Base-by-base conservation (phyloP, 2,797 vertebrate genomes). In the Sebastes goodei region DNA sequence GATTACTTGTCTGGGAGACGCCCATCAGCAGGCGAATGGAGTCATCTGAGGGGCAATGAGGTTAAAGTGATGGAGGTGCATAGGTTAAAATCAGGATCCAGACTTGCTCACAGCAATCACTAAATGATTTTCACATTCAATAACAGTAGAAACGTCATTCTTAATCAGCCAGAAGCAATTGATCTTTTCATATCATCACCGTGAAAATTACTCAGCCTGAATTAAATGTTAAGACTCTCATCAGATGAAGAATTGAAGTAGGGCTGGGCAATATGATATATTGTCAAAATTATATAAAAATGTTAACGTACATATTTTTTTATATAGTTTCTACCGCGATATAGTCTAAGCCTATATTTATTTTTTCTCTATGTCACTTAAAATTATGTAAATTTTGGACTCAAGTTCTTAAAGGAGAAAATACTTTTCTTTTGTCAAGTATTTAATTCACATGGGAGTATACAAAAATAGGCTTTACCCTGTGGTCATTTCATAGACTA, bases 1-100 rank as follows among this genome's bases (percentile, higher is more conserved):
- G 72, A 94, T 93, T 85, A 89, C 63, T 70, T 23, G 66, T 78
- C 82, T 77, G 53, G 70, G 78, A 87, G 66, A 87, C 35, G 57
- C 49, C 72, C 85, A 83, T 88, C 82, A 72, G 82, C 86, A 81
- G 73, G 66, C 64, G 78, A 83, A 83, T 76, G 29, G 76, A 86
- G 83, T 76, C 74, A 74, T 80, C 76, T 65, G 25, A 46, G 65
- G 71, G 46, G 57, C 57, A 91, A 86, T 74, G 57, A 89, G 42
- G 80, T 88, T 89, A 87, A 80, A 65, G 29, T 55, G 70, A 87
- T 83, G 60, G 76, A 78, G 46, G 73, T 53, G 63, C 20, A 71
- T 17, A 10, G 69, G 32, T 85, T 76, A 70, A 78, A 60, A 71
- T 65, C 12, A 76, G 2, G 14, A 79, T 63, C 38, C 35, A 55